Evolutionary conservation across 2,888 invertebrate genomes (phyloP).

Genomic region (Pachydiplax longipennis): DNA sequence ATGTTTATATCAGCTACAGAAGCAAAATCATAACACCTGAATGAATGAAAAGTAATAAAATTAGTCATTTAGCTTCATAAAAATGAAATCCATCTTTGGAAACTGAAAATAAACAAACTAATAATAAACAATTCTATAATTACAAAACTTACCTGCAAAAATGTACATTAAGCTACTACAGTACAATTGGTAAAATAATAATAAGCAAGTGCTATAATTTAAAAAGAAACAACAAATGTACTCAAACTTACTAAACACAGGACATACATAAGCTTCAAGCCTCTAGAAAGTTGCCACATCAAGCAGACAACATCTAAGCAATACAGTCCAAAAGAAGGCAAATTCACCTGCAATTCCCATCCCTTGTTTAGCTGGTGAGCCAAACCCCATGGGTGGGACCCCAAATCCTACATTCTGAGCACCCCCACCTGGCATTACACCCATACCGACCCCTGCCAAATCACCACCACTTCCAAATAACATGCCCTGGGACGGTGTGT

Average conservation of each 20-base stretch:
- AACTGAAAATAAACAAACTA: neutral
- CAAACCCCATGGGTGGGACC: conserved; percentile 57
- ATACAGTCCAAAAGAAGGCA: conserved; percentile 19
- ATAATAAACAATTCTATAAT: neutral
- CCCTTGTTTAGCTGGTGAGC: conserved; percentile 63
- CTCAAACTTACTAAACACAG: conserved; percentile 52
- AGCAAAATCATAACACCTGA: neutral
- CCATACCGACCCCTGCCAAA: conserved; percentile 53
- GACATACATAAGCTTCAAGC: conserved; percentile 55
- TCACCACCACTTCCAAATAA: conserved; percentile 49
- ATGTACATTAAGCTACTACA: conserved; percentile 16
- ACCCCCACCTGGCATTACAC: conserved; percentile 52
- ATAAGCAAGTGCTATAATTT: conserved; percentile 50
- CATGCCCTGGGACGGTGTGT: conserved; percentile 12
- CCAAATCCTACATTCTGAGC: conserved; percentile 57
- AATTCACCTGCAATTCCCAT: conserved; percentile 60
- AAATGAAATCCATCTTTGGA: neutral
- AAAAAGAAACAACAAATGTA: conserved; percentile 48
- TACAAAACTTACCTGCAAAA: conserved; percentile 25
- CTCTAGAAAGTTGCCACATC: conserved; percentile 53
- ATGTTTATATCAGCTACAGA: neutral
- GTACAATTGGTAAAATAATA: conserved; percentile 50
- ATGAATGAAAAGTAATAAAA: neutral
- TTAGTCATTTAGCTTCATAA: neutral
- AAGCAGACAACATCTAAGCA: conserved; percentile 41